Percentiles rank a stretch among this genome's conserved stretches.
Evolutionary conservation across 2,888 invertebrate genomes (phyloP).

Genomic region (Nemotelus nigrinus): DNA sequence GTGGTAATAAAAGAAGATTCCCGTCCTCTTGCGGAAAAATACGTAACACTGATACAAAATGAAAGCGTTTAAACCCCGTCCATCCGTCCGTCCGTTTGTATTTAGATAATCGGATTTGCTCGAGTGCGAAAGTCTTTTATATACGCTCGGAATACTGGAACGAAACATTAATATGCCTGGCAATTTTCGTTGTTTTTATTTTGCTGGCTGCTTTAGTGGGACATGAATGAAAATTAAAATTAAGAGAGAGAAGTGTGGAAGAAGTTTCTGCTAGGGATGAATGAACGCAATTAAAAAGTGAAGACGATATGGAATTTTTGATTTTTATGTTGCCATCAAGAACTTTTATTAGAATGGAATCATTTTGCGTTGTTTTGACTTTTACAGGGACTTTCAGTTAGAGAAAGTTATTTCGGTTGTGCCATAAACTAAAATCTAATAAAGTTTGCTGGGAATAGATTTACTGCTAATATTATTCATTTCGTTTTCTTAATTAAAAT

Average conservation of each 20-base stretch:
- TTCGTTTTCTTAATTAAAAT: no score
- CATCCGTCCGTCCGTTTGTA: slow-evolving; percentile 5
- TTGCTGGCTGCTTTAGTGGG: background rate
- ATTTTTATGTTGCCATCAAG: background rate
- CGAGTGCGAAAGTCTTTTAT: slow-evolving; percentile 32
- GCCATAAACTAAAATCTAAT: no score
- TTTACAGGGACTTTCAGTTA: no score
- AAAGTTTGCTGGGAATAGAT: no score
- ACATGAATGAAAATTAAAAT: no score
- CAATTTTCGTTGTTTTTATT: slow-evolving; percentile 16
- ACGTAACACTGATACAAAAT: slow-evolving; percentile 2
- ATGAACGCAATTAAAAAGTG: slow-evolving; percentile 34
- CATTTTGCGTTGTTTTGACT: background rate
- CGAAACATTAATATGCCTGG: slow-evolving; percentile 32
- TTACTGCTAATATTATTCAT: no score
- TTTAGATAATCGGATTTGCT: slow-evolving; percentile 41
- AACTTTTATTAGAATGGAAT: slow-evolving; percentile 27
- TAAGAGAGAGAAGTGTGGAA: no score
- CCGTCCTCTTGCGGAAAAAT: background rate
- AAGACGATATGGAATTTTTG: slow-evolving; percentile 21
- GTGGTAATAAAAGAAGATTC: slow-evolving; percentile 13
- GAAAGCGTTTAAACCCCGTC: slow-evolving; percentile 30
- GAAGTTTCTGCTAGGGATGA: background rate
- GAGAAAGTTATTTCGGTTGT: no score
- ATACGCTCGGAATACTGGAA: background rate